These are phyloP conservation scores for Oreortyx pictus DNA, from an alignment of 2,797 vertebrate genomes.

Conservation along the genomic window DNA sequence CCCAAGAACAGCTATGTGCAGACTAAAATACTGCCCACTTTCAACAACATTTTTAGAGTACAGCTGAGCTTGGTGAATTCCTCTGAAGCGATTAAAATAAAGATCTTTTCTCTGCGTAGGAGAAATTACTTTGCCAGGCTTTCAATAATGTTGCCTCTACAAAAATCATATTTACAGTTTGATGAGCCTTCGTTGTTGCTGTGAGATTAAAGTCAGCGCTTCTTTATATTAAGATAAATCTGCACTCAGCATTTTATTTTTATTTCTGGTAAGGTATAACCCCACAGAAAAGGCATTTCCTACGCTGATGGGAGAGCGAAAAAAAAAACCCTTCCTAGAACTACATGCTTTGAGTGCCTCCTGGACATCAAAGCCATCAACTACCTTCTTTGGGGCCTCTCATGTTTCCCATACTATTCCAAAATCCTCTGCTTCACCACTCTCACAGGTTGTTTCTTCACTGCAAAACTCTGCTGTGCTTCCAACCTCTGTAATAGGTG, in stretches of 20 bases:
- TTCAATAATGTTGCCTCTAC: slow-evolving; percentile 47
- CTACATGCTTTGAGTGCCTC: background rate
- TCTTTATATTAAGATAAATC: background rate
- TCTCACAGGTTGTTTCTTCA: background rate
- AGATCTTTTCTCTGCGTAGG: slow-evolving; percentile 22
- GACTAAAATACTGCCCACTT: slow-evolving; percentile 2
- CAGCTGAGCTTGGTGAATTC: slow-evolving; percentile 13
- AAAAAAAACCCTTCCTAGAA: background rate
- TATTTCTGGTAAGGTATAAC: background rate
- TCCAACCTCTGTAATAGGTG: background rate
- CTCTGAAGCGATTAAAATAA: slow-evolving; percentile 24
- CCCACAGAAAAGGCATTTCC: background rate
- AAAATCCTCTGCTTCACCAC: background rate
- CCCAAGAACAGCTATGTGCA: background rate
- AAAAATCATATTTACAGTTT: slow-evolving; percentile 43
- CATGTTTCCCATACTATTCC: background rate
- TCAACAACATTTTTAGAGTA: background rate
- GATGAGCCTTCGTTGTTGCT: slow-evolving; percentile 30
- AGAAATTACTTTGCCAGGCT: slow-evolving; percentile 57
- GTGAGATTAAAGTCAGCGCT: slow-evolving; percentile 13
- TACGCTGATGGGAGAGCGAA: background rate
- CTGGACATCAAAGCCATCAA: background rate
- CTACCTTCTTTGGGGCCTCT: background rate
- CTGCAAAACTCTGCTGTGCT: background rate
- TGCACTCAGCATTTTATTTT: background rate